phyloP scores from a whole-genome alignment of 2,797 vertebrate genomes.

The Hylomyscus alleni region DNA sequence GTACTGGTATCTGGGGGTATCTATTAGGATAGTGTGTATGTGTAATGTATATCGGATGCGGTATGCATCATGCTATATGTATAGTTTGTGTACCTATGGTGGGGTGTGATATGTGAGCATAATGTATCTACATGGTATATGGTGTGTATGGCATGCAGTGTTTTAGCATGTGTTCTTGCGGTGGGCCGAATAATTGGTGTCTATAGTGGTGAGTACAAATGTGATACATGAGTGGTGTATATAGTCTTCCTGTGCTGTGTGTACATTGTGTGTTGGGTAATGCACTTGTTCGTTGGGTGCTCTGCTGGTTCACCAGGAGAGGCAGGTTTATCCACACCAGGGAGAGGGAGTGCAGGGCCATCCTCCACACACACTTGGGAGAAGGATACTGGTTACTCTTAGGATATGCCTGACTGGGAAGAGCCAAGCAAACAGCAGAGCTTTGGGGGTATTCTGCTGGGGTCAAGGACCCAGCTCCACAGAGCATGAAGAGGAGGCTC shows the following conservation, averaged over 20 bases:
- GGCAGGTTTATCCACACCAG: neutral
- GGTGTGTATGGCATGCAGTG: neutral
- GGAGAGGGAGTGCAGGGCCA: neutral
- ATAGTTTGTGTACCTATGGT: neutral
- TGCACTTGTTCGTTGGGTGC: neutral
- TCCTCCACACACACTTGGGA: neutral
- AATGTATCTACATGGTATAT: neutral
- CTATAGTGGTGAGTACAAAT: too few relatives aligned
- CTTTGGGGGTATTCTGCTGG: neutral
- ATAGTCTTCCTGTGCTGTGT: neutral
- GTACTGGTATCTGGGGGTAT: neutral
- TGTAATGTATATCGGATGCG: neutral
- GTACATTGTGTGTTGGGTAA: neutral
- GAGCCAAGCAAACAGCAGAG: neutral
- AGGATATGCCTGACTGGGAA: neutral
- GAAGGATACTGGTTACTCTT: fast-evolving
- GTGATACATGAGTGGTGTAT: neutral
- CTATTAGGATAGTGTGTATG: neutral
- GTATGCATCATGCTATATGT: neutral
- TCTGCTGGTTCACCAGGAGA: neutral
- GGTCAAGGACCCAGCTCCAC: neutral
- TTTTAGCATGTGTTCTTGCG: neutral
- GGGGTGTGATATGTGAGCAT: neutral
- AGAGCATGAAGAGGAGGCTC: neutral
- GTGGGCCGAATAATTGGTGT: neutral